A percentile compares a stretch with the other conserved stretches of the same genome.
These are phyloP conservation scores for Stichopus chloronotus DNA, from an alignment of 35 echinoderm and acorn worm species.

Conservation along the genomic window DNA sequence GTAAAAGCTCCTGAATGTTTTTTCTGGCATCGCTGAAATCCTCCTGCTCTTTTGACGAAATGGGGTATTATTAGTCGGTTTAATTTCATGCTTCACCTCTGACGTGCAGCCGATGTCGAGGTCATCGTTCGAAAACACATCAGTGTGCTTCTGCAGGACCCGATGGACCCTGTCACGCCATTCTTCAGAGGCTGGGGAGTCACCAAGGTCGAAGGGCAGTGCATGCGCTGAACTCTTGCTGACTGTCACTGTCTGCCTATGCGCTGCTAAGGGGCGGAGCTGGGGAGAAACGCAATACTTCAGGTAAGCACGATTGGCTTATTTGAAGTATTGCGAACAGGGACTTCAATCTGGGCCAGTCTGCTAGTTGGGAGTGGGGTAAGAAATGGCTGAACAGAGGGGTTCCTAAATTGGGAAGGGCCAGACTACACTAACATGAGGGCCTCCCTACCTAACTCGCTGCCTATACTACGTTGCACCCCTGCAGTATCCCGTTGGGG, in stretches of 20 bases:
- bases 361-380: background rate
- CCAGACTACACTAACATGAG: slow-evolving; percentile 33
- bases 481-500: background rate
- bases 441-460: background rate
- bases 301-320: background rate
- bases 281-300: background rate
- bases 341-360: background rate
- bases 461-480: background rate
- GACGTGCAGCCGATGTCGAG: slow-evolving; percentile 39
- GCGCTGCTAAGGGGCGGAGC: background rate
- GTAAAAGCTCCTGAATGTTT: slow-evolving; percentile 54
- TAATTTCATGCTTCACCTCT: slow-evolving; percentile 56
- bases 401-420: background rate
- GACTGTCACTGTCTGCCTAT: background rate
- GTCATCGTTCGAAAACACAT: slow-evolving; percentile 37
- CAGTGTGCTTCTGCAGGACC: background rate
- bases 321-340: slow-evolving; percentile 13
- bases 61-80: slow-evolving; percentile 44
- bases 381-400: background rate
- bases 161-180: background rate
- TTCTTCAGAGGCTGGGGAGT: slow-evolving; percentile 27
- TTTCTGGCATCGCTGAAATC: slow-evolving; percentile 20
- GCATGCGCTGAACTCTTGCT: background rate
- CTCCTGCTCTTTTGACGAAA: slow-evolving; percentile 28
- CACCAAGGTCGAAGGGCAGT: background rate